These are phyloP conservation scores for Habrosyne pyritoides DNA, from an alignment of 2,888 invertebrate genomes.

Conservation along the genomic window DNA sequence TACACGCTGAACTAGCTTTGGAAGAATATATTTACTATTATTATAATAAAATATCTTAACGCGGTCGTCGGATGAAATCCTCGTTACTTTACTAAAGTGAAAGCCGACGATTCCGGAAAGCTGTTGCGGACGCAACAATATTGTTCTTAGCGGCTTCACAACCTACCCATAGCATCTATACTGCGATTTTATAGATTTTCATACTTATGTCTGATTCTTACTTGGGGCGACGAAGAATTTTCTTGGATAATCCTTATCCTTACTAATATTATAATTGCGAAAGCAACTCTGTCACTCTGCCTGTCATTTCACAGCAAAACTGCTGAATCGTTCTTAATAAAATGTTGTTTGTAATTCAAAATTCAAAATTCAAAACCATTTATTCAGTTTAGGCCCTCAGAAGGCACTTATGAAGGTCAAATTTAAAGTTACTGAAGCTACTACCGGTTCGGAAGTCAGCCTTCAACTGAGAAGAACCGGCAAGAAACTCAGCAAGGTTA, in stretches of 20 bases:
- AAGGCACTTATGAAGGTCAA: no score
- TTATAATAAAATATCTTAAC: neutral
- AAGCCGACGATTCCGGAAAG: constrained; percentile 6
- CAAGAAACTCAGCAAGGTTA: no score
- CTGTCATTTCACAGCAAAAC: no score
- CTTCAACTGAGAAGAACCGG: no score
- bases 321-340: no score
- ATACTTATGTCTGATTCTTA: neutral
- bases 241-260: neutral
- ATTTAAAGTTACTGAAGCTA: no score
- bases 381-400: no score
- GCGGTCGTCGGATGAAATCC: neutral
- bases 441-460: no score
- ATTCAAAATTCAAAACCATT: no score
- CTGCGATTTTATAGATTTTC: neutral
- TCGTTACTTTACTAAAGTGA: constrained; percentile 3
- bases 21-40: constrained; percentile 2
- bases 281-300: no score
- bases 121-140: constrained; percentile 1
- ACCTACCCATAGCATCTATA: neutral
- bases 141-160: neutral
- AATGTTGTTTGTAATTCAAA: no score
- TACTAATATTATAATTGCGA: no score
- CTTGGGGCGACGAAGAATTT: neutral
- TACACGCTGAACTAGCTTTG: neutral